Conservation (phyloP, 2,797 vertebrate genomes). For the Ctenopoma kingsleyae region DNA sequence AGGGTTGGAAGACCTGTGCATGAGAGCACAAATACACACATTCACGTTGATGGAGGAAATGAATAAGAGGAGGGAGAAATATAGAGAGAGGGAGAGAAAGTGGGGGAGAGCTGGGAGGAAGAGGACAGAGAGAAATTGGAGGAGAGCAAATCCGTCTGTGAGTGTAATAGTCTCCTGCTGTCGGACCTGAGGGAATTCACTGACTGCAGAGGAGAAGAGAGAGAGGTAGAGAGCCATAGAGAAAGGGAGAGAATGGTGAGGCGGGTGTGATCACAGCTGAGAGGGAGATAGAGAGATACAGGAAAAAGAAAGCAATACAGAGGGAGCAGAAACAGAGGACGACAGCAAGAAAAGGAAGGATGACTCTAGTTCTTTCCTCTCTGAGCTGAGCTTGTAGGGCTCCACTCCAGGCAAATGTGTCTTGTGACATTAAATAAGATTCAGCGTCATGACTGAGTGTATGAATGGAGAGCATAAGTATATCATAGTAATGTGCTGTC, state of each 20-base stretch:
- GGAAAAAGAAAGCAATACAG: slow-evolving; percentile 18
- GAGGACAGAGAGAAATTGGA: slow-evolving; percentile 86
- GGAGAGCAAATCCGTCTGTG: slow-evolving; percentile 86
- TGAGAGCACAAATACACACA: slow-evolving; percentile 58
- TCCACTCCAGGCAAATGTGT: slow-evolving; percentile 69
- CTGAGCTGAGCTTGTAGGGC: slow-evolving; percentile 47
- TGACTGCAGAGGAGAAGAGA: slow-evolving; percentile 79
- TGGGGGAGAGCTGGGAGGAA: slow-evolving; percentile 59
- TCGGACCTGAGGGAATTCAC: slow-evolving; percentile 82
- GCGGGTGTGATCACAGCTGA: slow-evolving; percentile 52
- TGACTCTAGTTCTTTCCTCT: slow-evolving; percentile 61
- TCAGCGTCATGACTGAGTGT: slow-evolving; percentile 62
- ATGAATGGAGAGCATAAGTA: slow-evolving; percentile 67
- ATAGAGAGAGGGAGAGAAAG: slow-evolving; percentile 44
- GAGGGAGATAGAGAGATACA: slow-evolving; percentile 53
- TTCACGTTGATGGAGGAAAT: slow-evolving; percentile 49
- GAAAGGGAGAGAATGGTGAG: slow-evolving; percentile 39
- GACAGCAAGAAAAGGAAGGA: slow-evolving; percentile 54
- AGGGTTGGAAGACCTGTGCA: slow-evolving; percentile 57
- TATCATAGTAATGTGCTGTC: slow-evolving; percentile 63
- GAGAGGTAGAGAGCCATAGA: slow-evolving; percentile 61
- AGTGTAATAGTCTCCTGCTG: slow-evolving; percentile 86
- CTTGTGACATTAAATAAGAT: slow-evolving; percentile 72
- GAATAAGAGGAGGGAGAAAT: slow-evolving; percentile 52
- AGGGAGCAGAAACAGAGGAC: slow-evolving; percentile 47